Evolutionary conservation across 2,113 vertebrate genomes (phyloP).

Genomic region (Dasyprocta punctata): DNA sequence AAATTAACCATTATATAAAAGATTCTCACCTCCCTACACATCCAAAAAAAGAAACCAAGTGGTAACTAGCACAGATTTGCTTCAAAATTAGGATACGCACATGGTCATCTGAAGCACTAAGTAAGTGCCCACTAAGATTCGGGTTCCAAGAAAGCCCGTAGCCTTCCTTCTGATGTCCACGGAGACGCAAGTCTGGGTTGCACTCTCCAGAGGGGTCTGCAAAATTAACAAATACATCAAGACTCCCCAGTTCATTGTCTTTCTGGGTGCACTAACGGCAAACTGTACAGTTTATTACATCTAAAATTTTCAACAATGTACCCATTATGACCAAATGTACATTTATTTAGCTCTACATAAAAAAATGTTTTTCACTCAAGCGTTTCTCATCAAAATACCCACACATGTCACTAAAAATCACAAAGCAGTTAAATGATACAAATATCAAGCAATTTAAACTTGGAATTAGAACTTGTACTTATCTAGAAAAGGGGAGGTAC

Average conservation of each 20-base stretch:
- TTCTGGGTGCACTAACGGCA: neutral
- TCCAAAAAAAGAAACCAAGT: neutral
- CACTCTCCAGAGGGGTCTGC: slow-evolving; percentile 98
- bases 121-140: slow-evolving; percentile 96
- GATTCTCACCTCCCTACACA: neutral
- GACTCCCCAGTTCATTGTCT: neutral
- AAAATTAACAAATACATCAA: slow-evolving; percentile 52
- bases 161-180: slow-evolving; percentile 98
- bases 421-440: slow-evolving; percentile 32
- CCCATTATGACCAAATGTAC: neutral
- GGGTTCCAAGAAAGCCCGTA: slow-evolving; percentile 99
- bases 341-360: slow-evolving; percentile 20
- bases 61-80: slow-evolving; percentile 33
- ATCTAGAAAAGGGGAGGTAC: slow-evolving; percentile 79
- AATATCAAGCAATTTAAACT: slow-evolving; percentile 38
- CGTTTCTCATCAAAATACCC: neutral
- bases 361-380: neutral
- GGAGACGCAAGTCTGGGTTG: slow-evolving; percentile 95
- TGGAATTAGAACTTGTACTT: neutral
- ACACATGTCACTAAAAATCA: neutral
- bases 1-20: slow-evolving; percentile 34
- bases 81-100: slow-evolving; percentile 85
- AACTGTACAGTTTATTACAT: slow-evolving; percentile 24
- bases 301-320: slow-evolving; percentile 7
- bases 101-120: slow-evolving; percentile 98